phyloP scores from a whole-genome alignment of 1,140 invertebrate species.

The Saxidomus purpurata region DNA sequence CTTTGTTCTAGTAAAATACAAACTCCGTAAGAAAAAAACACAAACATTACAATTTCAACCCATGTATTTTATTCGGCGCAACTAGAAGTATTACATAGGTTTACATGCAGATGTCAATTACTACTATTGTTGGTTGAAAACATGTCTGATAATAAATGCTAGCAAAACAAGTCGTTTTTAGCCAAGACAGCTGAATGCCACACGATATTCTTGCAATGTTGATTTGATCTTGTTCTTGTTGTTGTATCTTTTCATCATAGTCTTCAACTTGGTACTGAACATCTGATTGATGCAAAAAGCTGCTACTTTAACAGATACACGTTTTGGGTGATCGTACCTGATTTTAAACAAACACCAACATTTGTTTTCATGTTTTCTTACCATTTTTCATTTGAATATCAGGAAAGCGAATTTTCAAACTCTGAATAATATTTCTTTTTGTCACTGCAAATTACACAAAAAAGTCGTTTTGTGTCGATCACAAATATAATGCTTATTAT shows the following conservation, averaged over 20 bases:
- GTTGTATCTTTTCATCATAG: not conserved
- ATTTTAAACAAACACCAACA: not conserved
- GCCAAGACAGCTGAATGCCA: not conserved
- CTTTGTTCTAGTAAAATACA: not conserved
- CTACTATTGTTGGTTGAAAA: not conserved
- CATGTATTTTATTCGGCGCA: constrained; percentile 19
- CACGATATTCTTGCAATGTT: not conserved
- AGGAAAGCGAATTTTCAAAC: too few relatives aligned
- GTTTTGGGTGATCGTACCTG: not conserved
- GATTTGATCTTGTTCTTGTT: constrained; percentile 5
- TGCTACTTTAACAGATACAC: not conserved
- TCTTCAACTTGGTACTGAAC: not conserved
- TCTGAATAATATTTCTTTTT: too few relatives aligned
- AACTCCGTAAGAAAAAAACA: not conserved
- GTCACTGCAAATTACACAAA: too few relatives aligned
- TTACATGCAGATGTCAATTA: not conserved
- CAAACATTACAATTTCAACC: not conserved
- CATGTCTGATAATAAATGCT: not conserved
- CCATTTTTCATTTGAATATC: too few relatives aligned
- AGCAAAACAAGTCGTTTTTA: not conserved
- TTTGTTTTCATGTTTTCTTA: not conserved
- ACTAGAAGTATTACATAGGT: not conserved
- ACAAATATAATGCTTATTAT: too few relatives aligned
- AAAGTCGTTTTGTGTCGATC: too few relatives aligned
- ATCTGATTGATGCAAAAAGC: not conserved